phyloP scores from a whole-genome alignment of 2,888 invertebrate genomes.

The Orthonychiurus folsomi region DNA sequence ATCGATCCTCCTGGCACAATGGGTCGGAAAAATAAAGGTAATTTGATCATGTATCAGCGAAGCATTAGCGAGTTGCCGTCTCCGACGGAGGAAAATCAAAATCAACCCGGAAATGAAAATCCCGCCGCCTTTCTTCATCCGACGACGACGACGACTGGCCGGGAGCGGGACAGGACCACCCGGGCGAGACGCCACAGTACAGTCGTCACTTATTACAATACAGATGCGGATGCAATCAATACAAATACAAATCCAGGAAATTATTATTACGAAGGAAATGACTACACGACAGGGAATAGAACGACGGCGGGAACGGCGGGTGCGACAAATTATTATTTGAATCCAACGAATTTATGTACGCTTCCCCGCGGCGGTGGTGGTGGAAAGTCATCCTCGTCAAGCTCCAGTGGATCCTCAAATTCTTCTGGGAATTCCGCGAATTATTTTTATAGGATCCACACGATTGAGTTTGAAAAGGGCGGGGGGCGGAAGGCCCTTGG shows the following conservation, averaged over 20 bases:
- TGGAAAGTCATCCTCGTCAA: constrained; percentile 3
- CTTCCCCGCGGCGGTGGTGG: constrained; percentile 30
- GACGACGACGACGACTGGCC: not conserved
- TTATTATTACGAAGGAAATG: not conserved
- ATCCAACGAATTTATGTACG: constrained; percentile 34
- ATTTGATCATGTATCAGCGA: not conserved
- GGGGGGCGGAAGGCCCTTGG: constrained; percentile 74
- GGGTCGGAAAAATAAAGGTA: constrained; percentile 2
- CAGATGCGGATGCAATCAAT: constrained; percentile 37
- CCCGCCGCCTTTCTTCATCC: constrained; percentile 14
- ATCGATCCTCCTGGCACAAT: constrained; percentile 8
- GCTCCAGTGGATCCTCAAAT: not conserved
- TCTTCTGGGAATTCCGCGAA: constrained; percentile 12
- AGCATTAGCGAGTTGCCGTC: not conserved
- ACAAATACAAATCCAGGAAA: not conserved
- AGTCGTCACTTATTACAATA: constrained; percentile 32
- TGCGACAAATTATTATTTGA: constrained; percentile 30
- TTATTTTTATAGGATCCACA: constrained; percentile 32
- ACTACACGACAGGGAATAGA: constrained; percentile 2
- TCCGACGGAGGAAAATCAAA: not conserved
- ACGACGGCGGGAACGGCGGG: not conserved
- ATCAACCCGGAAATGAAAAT: not conserved
- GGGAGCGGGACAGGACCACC: no score
- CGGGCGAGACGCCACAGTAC: constrained; percentile 33
- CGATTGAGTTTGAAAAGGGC: constrained; percentile 56